Percentiles rank a stretch among this genome's conserved stretches.
Conservation (phyloP, 2,888 invertebrate genomes). For the Phengaris alcon region DNA sequence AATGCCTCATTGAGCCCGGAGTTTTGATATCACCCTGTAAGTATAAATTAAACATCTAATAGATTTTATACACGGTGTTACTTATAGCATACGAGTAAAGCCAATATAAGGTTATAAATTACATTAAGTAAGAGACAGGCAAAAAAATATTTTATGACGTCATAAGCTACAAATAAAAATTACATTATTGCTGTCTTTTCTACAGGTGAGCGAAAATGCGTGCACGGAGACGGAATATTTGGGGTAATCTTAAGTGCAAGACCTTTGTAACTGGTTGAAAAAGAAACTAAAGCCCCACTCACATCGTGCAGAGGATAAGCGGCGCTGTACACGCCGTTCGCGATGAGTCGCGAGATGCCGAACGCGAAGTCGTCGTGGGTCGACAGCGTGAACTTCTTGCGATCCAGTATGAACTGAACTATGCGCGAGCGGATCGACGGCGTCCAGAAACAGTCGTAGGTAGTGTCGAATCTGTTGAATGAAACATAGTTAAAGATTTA, state of each 20-base stretch:
- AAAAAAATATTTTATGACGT: too few relatives aligned
- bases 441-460: slow-evolving; percentile 90
- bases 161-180: too few relatives aligned
- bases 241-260: too few relatives aligned
- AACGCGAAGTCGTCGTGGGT: slow-evolving; percentile 86
- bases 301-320: slow-evolving; percentile 95
- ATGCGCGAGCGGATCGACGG: slow-evolving; percentile 91
- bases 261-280: too few relatives aligned
- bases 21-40: slow-evolving; percentile 85
- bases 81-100: too few relatives aligned
- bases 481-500: not conserved
- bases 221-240: too few relatives aligned
- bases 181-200: too few relatives aligned
- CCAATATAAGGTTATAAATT: too few relatives aligned
- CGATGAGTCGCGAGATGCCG: slow-evolving; percentile 87
- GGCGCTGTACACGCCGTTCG: slow-evolving; percentile 86
- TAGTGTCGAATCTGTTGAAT: slow-evolving; percentile 86
- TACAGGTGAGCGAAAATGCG: too few relatives aligned
- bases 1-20: slow-evolving; percentile 84
- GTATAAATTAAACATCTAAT: not conserved
- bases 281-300: slow-evolving; percentile 51
- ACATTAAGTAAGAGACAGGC: too few relatives aligned
- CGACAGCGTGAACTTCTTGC: slow-evolving; percentile 87
- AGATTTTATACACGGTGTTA: too few relatives aligned
- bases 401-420: slow-evolving; percentile 94